Conservation (phyloP, 2,797 vertebrate genomes). For the Gymnoscopelus microlampas region DNA sequence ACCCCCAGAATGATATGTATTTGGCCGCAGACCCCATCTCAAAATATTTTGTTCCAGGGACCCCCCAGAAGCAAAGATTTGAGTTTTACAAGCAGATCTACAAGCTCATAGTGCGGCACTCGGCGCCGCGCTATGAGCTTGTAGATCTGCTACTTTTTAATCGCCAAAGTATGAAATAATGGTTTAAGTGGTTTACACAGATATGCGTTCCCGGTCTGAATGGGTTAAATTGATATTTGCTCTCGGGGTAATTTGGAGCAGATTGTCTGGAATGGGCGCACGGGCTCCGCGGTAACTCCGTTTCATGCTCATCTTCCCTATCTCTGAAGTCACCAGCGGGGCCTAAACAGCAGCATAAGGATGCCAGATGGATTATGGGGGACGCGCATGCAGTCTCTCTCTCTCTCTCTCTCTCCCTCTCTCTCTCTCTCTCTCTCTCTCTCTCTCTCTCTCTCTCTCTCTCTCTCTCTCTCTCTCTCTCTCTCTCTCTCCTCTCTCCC, state of each 20-base stretch:
- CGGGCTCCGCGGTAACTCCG: conserved; percentile 88
- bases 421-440: conserved; percentile 25
- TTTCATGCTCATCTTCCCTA: conserved; percentile 88
- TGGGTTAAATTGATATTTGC: conserved; percentile 84
- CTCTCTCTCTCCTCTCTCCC: background rate
- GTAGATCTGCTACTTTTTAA: no score
- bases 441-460: conserved; percentile 7
- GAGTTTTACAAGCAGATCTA: no score
- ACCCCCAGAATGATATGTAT: no score
- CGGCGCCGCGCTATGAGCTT: no score
- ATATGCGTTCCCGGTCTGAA: no score
- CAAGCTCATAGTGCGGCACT: no score
- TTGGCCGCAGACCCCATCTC: no score
- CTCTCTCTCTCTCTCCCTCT: conserved; percentile 50
- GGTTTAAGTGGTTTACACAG: no score
- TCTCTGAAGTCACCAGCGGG: conserved; percentile 80
- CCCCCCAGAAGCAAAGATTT: no score
- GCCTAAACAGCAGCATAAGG: conserved; percentile 88
- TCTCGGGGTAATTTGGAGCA: conserved; percentile 92
- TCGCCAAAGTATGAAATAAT: no score
- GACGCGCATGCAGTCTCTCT: conserved; percentile 18
- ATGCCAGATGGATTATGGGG: conserved; percentile 84
- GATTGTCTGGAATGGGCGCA: conserved; percentile 85
- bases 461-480: conserved; percentile 25
- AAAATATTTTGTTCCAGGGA: no score